A percentile compares a stretch with the other conserved stretches of the same genome.
These are phyloP conservation scores for Cryptocephalus moraei DNA, from an alignment of 2,888 invertebrate genomes.

Conservation along the genomic window DNA sequence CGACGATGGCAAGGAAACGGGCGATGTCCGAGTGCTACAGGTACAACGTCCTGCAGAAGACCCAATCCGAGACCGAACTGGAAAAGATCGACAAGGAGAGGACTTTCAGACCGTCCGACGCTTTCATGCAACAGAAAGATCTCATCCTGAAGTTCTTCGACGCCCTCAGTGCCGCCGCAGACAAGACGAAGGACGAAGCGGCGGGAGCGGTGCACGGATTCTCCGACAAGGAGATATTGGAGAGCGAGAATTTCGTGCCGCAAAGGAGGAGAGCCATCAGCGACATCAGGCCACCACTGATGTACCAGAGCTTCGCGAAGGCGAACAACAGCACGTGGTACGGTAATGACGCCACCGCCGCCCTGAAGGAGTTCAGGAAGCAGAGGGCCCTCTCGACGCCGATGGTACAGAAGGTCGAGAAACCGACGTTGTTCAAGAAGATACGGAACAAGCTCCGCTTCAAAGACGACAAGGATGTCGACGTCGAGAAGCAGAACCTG, in stretches of 20 bases:
- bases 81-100: slow-evolving; percentile 63
- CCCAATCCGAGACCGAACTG: slow-evolving; percentile 52
- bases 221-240: slow-evolving; percentile 62
- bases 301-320: slow-evolving; percentile 28
- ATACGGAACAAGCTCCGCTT: slow-evolving; percentile 8
- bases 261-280: slow-evolving; percentile 52
- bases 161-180: slow-evolving; percentile 49
- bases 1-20: slow-evolving; percentile 40
- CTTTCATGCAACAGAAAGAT: slow-evolving; percentile 65
- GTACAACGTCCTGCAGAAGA: slow-evolving; percentile 54
- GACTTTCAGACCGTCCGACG: slow-evolving; percentile 57
- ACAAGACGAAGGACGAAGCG: slow-evolving; percentile 15
- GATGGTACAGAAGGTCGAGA: neutral
- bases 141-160: slow-evolving; percentile 67
- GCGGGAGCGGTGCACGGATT: slow-evolving; percentile 57
- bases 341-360: slow-evolving; percentile 51
- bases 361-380: slow-evolving; percentile 42
- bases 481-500: slow-evolving; percentile 26
- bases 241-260: slow-evolving; percentile 47
- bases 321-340: slow-evolving; percentile 55
- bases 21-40: slow-evolving; percentile 54
- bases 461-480: slow-evolving; percentile 16
- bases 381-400: slow-evolving; percentile 7
- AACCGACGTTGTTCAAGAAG: slow-evolving; percentile 6
- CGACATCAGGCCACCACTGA: slow-evolving; percentile 39